These are phyloP conservation scores for Myrmecobius fasciatus DNA, from an alignment of 2,113 vertebrate species.

Conservation along the genomic window DNA sequence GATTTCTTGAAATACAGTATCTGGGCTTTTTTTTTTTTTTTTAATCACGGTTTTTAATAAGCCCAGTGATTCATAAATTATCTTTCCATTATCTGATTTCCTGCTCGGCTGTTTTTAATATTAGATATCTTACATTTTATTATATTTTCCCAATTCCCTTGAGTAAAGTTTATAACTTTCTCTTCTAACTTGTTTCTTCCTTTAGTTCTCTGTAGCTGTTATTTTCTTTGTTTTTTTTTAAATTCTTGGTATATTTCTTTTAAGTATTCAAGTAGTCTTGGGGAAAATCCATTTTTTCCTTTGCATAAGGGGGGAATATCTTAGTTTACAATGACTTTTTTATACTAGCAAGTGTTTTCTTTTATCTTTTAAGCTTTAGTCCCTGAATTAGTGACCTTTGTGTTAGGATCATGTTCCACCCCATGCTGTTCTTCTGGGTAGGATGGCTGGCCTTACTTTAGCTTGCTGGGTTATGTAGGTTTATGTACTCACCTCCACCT, in stretches of 20 bases:
- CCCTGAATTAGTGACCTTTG: background rate
- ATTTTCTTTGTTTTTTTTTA: background rate
- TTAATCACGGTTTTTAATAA: background rate
- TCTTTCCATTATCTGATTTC: background rate
- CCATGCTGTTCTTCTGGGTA: background rate
- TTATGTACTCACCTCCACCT: background rate
- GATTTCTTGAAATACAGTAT: background rate
- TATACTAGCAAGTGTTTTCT: background rate
- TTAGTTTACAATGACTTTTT: background rate
- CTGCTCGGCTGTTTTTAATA: background rate
- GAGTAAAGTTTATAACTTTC: background rate
- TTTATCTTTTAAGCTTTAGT: background rate
- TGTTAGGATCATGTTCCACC: background rate
- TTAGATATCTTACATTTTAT: background rate
- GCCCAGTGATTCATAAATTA: background rate
- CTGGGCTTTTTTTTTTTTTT: background rate
- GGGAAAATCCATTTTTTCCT: background rate
- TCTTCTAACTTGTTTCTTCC: background rate
- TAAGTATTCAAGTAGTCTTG: background rate
- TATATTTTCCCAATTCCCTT: background rate
- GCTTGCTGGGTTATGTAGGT: background rate
- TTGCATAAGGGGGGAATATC: background rate
- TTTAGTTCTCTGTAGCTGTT: background rate
- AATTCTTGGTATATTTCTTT: background rate
- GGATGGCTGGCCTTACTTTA: background rate